Evolutionary conservation across 2,797 vertebrate genomes (phyloP), one percentile per base, ranked within the genome.

Genomic region (Gymnodraco acuticeps): DNA sequence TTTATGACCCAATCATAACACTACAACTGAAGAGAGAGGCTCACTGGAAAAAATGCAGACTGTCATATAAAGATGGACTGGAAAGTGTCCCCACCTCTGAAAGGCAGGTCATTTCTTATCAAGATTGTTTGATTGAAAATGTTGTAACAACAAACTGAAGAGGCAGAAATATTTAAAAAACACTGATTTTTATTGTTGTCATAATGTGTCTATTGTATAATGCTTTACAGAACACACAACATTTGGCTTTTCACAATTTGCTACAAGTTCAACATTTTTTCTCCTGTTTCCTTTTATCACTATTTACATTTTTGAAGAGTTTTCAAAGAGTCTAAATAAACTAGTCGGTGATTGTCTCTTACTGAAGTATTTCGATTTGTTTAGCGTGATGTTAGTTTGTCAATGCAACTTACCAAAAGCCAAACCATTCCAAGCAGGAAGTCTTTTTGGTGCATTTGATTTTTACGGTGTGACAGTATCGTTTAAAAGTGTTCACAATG

Each of bases 271-370:
- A 83, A 64, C 71, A 76, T 45, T 58, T 77, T 72, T 75, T 65
- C 45, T 73, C 61, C 56, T 2, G 42, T 81, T 84, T 82, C 42
- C 50, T 87, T 70, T 78, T 56, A 58, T 86, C 81, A 89, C 89
- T 95, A 95, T 96, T 94, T 95, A 95, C 95, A 95, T 27, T 86
- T 92, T 92, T 89, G 55, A 88, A 90, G 87, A 67, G 27, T 47
- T 81, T 81, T 71, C 53, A 79, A 50, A 83, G 63, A 78, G 54
- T 68, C 23, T 82, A 55, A 82, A 77, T 70, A 66, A 81, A 80
- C 81, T 81, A 85, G 80, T 87, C 78, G 60, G 62, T 23, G 70
- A 58, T 66, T 43, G 23, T 73, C n/a, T 33, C n/a, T 41, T 52
- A 66, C 31, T 17, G 68, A 56, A 64, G 68, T 9, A 72, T 65